Conservation (phyloP, 2,888 invertebrate species). For the Plutella xylostella region DNA sequence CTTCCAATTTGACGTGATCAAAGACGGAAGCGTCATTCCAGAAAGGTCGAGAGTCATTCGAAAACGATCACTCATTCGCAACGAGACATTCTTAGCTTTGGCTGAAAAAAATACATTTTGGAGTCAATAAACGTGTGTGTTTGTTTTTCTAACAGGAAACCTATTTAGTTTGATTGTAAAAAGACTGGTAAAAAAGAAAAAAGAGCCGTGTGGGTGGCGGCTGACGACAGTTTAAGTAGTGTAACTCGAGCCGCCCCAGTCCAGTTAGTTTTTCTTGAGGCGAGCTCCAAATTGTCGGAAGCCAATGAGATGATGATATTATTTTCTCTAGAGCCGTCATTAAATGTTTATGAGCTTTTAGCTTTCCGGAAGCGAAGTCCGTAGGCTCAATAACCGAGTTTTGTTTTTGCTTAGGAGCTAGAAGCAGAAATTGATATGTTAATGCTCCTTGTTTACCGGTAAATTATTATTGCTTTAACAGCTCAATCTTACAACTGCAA, state of each 20-base stretch:
- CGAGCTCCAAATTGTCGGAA: constrained; percentile 45
- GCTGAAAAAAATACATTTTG: constrained; percentile 30
- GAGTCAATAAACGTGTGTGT: constrained; percentile 61
- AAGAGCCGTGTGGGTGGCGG: constrained; percentile 55
- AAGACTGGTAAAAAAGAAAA: constrained; percentile 44
- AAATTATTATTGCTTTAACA: too few relatives aligned
- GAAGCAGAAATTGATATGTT: neutral
- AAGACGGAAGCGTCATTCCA: constrained; percentile 43
- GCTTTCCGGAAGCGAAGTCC: constrained; percentile 29
- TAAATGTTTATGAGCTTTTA: constrained; percentile 23
- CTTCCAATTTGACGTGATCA: constrained; percentile 30
- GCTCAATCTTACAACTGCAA: neutral
- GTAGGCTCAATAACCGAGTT: constrained; percentile 13
- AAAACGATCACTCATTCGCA: constrained; percentile 62
- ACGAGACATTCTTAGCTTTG: constrained; percentile 35
- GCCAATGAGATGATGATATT: constrained; percentile 48
- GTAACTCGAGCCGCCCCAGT: constrained; percentile 53
- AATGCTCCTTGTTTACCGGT: neutral
- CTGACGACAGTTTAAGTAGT: constrained; percentile 67
- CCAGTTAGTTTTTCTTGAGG: constrained; percentile 53
- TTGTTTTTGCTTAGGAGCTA: neutral
- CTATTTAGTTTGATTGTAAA: constrained; percentile 43
- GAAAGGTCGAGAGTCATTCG: constrained; percentile 49
- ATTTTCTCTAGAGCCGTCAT: constrained; percentile 32
- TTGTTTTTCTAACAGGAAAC: constrained; percentile 68